Conservation (phyloP, 2,797 vertebrate genomes). For the Ficedula albicollis region DNA sequence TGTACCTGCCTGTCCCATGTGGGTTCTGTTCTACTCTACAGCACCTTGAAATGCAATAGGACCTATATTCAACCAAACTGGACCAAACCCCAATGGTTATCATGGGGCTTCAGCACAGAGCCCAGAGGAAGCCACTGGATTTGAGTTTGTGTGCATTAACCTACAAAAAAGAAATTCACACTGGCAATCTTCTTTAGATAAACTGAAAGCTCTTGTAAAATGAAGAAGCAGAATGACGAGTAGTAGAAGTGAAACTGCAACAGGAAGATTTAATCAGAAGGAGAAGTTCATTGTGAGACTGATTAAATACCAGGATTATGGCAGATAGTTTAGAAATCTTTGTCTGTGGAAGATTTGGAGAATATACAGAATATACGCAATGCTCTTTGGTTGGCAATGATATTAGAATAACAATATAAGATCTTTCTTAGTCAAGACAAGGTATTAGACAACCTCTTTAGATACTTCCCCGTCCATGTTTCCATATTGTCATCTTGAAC, state of each 20-base stretch:
- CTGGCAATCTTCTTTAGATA: background rate
- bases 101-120: background rate
- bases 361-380: background rate
- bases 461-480: background rate
- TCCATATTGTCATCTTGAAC: background rate
- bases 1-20: rapidly evolving
- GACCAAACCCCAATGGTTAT: rapidly evolving
- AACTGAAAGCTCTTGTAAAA: background rate
- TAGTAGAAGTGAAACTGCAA: background rate
- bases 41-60: background rate
- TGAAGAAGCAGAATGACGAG: rapidly evolving
- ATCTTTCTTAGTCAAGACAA: background rate
- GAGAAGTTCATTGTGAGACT: background rate
- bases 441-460: background rate
- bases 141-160: background rate
- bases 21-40: background rate
- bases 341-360: background rate
- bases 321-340: background rate
- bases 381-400: rapidly evolving
- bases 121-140: background rate
- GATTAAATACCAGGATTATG: background rate
- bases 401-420: background rate
- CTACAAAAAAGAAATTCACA: background rate
- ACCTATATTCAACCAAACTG: background rate
- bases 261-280: background rate